A percentile compares a stretch with the other conserved stretches of the same genome.
phyloP scores from a whole-genome alignment of 2,888 invertebrate species.

The Hydrotaea diabolus region DNA sequence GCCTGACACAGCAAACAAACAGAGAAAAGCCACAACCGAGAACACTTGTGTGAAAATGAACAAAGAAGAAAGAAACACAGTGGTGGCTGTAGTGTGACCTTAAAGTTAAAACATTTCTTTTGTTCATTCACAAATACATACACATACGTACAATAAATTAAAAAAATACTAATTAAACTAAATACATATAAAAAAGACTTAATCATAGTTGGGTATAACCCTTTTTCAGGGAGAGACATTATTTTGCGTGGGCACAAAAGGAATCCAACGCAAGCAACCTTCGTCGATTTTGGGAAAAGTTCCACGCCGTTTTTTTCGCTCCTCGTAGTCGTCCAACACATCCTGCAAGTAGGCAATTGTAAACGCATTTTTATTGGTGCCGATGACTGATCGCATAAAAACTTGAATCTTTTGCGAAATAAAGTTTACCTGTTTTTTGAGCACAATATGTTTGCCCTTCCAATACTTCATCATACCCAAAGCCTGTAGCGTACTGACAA shows the following conservation, averaged over 20 bases:
- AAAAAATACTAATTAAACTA: conserved; percentile 8
- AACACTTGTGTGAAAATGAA: background rate
- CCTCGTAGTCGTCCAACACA: conserved; percentile 94
- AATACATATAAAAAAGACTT: conserved; percentile 35
- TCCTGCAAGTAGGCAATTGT: conserved; percentile 83
- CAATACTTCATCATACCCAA: conserved; percentile 99
- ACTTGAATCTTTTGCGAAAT: background rate
- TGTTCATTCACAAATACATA: conserved; percentile 30
- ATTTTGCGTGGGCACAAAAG: conserved; percentile 84
- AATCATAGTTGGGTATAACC: conserved; percentile 63
- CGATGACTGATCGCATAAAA: background rate
- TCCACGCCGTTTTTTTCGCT: conserved; percentile 89
- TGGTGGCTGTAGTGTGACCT: conserved; percentile 27
- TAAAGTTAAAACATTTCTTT: conserved; percentile 30
- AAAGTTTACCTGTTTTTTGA: conserved; percentile 90
- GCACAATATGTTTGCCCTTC: conserved; percentile 98
- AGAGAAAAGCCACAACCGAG: no score
- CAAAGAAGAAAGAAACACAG: conserved; percentile 32
- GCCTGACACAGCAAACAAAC: background rate
- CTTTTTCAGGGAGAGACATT: conserved; percentile 75
- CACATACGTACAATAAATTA: conserved; percentile 1
- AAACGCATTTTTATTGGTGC: background rate
- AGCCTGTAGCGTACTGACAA: conserved; percentile 97
- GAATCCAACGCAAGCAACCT: conserved; percentile 93
- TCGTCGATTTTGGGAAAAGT: conserved; percentile 94